Percentiles rank a stretch among this genome's conserved stretches.
Evolutionary conservation across 2,888 invertebrate species (phyloP).

Genomic region (Tinea trinotella): DNA sequence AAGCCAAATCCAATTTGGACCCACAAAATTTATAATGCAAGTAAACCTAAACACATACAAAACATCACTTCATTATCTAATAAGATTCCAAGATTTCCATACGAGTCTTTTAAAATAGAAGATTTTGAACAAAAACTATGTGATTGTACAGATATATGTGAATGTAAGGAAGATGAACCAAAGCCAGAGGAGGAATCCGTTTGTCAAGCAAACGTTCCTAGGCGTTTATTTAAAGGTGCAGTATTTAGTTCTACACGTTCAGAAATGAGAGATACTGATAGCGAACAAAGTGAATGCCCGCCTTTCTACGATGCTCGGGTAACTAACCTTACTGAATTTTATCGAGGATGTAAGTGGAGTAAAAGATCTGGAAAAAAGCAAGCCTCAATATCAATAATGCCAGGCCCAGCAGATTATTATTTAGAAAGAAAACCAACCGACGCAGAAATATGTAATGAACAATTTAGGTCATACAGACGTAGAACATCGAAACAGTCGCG

Average conservation of each 20-base stretch:
- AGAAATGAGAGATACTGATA: background rate
- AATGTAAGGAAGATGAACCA: slow-evolving; percentile 35
- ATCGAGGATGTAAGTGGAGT: slow-evolving; percentile 61
- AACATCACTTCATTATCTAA: slow-evolving; percentile 44
- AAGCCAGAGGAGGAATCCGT: slow-evolving; percentile 25
- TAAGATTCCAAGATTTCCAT: slow-evolving; percentile 46
- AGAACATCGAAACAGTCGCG: slow-evolving; percentile 46
- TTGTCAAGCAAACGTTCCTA: slow-evolving; percentile 40
- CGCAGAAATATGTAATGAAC: slow-evolving; percentile 40
- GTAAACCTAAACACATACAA: slow-evolving; percentile 31
- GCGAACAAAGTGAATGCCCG: slow-evolving; percentile 26
- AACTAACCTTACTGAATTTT: slow-evolving; percentile 42
- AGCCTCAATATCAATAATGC: slow-evolving; percentile 27
- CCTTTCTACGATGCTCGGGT: slow-evolving; percentile 44
- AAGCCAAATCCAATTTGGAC: slow-evolving; percentile 37
- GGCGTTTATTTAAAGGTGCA: slow-evolving; percentile 41
- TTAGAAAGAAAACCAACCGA: slow-evolving; percentile 29
- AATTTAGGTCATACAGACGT: slow-evolving; percentile 36
- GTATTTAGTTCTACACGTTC: slow-evolving; percentile 23
- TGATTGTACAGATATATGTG: slow-evolving; percentile 43
- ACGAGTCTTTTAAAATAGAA: slow-evolving; percentile 41
- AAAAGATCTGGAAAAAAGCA: slow-evolving; percentile 36
- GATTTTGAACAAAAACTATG: slow-evolving; percentile 46
- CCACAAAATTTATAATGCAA: slow-evolving; percentile 36
- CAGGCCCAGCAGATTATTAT: slow-evolving; percentile 49